Base-by-base conservation (phyloP, 1,140 invertebrate genomes). In the Myzus persicae region DNA sequence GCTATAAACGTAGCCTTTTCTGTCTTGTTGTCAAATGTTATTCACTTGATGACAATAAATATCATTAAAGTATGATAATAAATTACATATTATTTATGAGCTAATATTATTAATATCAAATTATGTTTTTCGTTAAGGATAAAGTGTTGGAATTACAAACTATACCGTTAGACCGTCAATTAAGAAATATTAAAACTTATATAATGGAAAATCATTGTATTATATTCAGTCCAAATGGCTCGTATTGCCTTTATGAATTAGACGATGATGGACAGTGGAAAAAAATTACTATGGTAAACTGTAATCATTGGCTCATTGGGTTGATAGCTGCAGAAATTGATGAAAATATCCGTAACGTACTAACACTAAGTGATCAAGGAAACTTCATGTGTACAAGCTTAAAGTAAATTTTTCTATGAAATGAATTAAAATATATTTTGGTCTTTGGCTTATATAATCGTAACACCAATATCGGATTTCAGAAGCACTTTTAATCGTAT, bases 381-480 rank as follows among this genome's bases (percentile, higher is more conserved):
- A 91, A 93, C 81, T 59, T 94, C 2, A 38, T 93, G 54, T 94
- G 94, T 87, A 93, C 36, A 5, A 93, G 67, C 20, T 81, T 94
- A 24, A 46, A 82, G 82, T 42, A 85, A 31, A 31, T 59, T 31
- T 59, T 59, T 59, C 31, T 9, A 59, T 31, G 31, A 11, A 31
- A 59, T 31, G 31, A 59, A 59, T 59, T 3, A 59, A 59, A 59
- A 11, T 14, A 59, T 59, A 59, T 59, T 31, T 59, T 59, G 9
- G 31, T 59, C 31, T 59, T 59, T 59, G 31, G 11, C 24, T 48
- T 11, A 48, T 48, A 48, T 48, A 48, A 48, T 48, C 14, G 14
- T 48, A 14, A 59, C 14, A 11, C 11, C 31, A 91, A 51, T 20
- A 46, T 85, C 26, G 18, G 14, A 54, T 92, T 82, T 92, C 14